These are phyloP conservation scores for Tretioscincus oriximinensis DNA, from an alignment of 2,113 vertebrate genomes.

Conservation along the genomic window DNA sequence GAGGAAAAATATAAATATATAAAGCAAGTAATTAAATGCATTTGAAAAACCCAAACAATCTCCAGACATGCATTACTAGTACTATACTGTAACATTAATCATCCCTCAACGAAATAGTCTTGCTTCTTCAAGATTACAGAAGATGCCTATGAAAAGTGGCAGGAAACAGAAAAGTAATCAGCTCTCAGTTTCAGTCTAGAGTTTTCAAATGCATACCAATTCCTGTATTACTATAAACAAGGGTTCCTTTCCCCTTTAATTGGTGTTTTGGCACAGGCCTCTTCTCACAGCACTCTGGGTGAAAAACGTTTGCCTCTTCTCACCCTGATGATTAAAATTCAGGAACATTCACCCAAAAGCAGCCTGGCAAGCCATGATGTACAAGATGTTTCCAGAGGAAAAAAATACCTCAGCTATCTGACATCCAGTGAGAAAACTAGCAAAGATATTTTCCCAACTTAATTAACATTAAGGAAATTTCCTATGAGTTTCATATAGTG, in stretches of 20 bases:
- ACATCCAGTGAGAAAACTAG: neutral
- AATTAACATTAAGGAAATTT: neutral
- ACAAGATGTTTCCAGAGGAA: neutral
- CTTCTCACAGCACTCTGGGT: neutral
- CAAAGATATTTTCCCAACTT: neutral
- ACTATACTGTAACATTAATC: neutral
- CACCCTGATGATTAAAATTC: neutral
- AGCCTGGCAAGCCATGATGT: neutral
- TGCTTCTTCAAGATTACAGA: conserved; percentile 34
- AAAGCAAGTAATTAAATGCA: neutral
- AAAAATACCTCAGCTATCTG: conserved; percentile 9
- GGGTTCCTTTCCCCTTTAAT: neutral
- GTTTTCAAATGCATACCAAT: neutral
- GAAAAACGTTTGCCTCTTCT: neutral
- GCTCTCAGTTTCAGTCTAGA: neutral
- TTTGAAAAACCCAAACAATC: neutral
- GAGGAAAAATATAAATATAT: neutral
- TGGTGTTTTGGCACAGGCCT: neutral
- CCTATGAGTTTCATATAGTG: too few relatives aligned
- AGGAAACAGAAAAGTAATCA: neutral
- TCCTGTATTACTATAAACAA: neutral
- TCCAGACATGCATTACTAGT: neutral
- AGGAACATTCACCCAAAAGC: conserved; percentile 1
- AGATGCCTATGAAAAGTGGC: conserved; percentile 22
- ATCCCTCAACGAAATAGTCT: conserved; percentile 24